phyloP scores from a whole-genome alignment of 2,888 invertebrate genomes.

The Acrobasis repandana region DNA sequence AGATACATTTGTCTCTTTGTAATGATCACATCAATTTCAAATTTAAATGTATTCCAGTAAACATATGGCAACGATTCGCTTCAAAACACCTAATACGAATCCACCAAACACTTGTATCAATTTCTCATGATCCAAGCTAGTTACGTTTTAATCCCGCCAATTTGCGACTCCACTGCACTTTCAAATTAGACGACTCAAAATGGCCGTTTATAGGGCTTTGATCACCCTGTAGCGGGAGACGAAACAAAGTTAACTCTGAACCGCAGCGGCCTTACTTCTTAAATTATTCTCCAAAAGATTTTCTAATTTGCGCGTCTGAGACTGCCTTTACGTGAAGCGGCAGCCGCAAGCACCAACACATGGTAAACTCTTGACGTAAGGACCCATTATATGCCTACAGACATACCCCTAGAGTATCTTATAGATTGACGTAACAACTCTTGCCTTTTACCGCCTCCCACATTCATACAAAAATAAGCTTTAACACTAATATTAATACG shows the following conservation, averaged over 20 bases:
- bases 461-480: slow-evolving; percentile 57
- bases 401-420: slow-evolving; percentile 59
- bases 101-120: slow-evolving; percentile 27
- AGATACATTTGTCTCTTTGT: no score
- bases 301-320: slow-evolving; percentile 77
- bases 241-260: slow-evolving; percentile 64
- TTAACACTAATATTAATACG: slow-evolving; percentile 64
- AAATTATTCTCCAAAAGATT: slow-evolving; percentile 81
- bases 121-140: slow-evolving; percentile 24
- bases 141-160: slow-evolving; percentile 34
- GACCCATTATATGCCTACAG: slow-evolving; percentile 65
- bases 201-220: slow-evolving; percentile 47
- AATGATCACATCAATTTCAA: background rate
- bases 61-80: slow-evolving; percentile 11
- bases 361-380: slow-evolving; percentile 49
- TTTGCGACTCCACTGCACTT: slow-evolving; percentile 51
- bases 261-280: slow-evolving; percentile 62
- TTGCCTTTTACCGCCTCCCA: slow-evolving; percentile 50
- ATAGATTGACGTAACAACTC: slow-evolving; percentile 49
- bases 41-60: background rate
- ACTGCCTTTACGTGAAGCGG: slow-evolving; percentile 56
- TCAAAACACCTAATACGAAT: background rate
- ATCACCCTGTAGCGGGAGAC: slow-evolving; percentile 45
- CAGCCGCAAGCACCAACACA: slow-evolving; percentile 57
- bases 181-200: slow-evolving; percentile 52